phyloP scores from a whole-genome alignment of 1,140 invertebrate species.

The Lepidurus apus region DNA sequence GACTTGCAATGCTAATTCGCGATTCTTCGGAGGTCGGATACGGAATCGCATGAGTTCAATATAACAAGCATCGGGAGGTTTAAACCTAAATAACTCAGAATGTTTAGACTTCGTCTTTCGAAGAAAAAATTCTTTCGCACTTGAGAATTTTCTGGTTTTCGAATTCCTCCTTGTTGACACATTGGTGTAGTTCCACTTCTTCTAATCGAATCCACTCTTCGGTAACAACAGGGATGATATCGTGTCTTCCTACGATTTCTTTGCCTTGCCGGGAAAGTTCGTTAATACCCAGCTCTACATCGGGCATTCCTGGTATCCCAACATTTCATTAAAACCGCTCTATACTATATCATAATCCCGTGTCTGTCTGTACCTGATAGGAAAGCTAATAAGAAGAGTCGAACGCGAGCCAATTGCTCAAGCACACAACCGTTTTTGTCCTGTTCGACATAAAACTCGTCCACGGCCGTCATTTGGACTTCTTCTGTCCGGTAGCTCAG shows the following conservation, averaged over 20 bases:
- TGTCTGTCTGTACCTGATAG: constrained; percentile 50
- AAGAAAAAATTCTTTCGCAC: constrained; percentile 40
- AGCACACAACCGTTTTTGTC: constrained; percentile 75
- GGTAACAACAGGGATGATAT: constrained; percentile 98
- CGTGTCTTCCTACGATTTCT: constrained; percentile 96
- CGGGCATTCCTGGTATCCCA: constrained; percentile 77
- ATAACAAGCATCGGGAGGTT: constrained; percentile 97
- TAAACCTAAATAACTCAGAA: constrained; percentile 63
- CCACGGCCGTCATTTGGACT: constrained; percentile 90
- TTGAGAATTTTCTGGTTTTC: constrained; percentile 84
- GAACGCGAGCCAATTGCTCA: constrained; percentile 88
- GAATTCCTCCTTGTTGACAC: constrained; percentile 87
- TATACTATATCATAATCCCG: neutral
- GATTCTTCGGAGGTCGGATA: constrained; percentile 88
- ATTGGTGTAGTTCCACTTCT: constrained; percentile 87
- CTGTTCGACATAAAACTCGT: constrained; percentile 93
- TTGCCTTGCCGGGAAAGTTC: constrained; percentile 93
- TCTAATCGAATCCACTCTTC: constrained; percentile 99
- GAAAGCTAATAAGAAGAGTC: constrained; percentile 94
- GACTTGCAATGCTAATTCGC: constrained; percentile 92
- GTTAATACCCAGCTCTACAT: constrained; percentile 94
- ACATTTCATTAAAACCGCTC: neutral
- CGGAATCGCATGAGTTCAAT: constrained; percentile 96
- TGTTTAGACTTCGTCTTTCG: neutral
- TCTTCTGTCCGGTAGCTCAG: constrained; percentile 97